These are phyloP conservation scores for Dendrolimus kikuchii DNA, from an alignment of 1,140 invertebrate genomes.

Conservation along the genomic window DNA sequence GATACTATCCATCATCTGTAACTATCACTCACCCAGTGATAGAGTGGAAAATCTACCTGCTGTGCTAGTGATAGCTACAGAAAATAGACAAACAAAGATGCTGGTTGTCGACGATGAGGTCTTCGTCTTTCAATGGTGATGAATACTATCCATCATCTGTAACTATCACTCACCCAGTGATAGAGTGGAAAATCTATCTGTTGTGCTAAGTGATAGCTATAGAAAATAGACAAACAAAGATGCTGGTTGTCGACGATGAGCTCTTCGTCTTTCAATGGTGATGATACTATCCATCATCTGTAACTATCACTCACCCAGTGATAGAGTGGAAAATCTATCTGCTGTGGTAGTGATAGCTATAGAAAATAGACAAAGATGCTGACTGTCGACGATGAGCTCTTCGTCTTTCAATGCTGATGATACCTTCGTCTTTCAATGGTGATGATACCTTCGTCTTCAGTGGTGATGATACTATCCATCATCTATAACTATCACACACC, in stretches of 20 bases:
- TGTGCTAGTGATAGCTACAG: slow-evolving; percentile 17
- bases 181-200: slow-evolving; percentile 22
- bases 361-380: not conserved
- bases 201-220: slow-evolving; percentile 19
- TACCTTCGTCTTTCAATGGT: no score
- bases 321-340: slow-evolving; percentile 24
- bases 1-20: slow-evolving; percentile 1
- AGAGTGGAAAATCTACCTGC: slow-evolving; percentile 22
- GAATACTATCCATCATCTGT: slow-evolving; percentile 3
- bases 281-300: not conserved
- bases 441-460: no score
- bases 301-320: slow-evolving; percentile 30
- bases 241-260: not conserved
- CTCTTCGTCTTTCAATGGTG: not conserved
- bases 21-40: slow-evolving; percentile 23
- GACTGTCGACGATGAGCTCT: no score
- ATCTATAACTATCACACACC: no score
- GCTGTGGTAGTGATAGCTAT: slow-evolving; percentile 17
- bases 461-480: no score
- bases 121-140: not conserved
- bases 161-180: slow-evolving; percentile 21
- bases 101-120: not conserved
- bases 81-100: not conserved
- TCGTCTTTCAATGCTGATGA: not conserved
- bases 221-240: not conserved